These are phyloP conservation scores for Fragum sueziense DNA, from an alignment of 2,888 invertebrate species.

Conservation along the genomic window DNA sequence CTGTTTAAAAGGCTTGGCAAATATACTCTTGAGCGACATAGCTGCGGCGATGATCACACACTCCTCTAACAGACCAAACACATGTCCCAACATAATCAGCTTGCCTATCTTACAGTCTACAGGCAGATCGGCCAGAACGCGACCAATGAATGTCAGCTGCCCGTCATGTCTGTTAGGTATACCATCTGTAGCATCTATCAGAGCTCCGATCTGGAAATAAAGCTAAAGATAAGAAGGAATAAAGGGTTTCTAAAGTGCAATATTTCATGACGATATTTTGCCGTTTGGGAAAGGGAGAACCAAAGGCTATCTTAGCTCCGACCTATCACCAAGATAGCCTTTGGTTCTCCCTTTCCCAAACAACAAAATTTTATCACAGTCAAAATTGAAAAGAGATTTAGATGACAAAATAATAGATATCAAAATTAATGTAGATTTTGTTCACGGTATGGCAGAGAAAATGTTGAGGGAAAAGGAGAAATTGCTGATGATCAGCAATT, in stretches of 20 bases:
- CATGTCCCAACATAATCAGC: slow-evolving; percentile 92
- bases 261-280: background rate
- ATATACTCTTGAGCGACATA: slow-evolving; percentile 91
- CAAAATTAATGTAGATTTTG: too few species aligned
- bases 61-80: slow-evolving; percentile 93
- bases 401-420: too few species aligned
- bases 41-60: slow-evolving; percentile 93
- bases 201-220: slow-evolving; percentile 88
- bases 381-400: too few species aligned
- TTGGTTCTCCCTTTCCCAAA: background rate
- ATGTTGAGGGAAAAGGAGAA: too few species aligned
- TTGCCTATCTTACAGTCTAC: slow-evolving; percentile 92
- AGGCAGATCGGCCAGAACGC: slow-evolving; percentile 91
- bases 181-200: slow-evolving; percentile 84
- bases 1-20: slow-evolving; percentile 88
- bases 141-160: slow-evolving; percentile 93
- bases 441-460: too few species aligned
- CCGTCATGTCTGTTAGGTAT: slow-evolving; percentile 87
- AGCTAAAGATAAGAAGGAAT: background rate
- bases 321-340: too few species aligned
- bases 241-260: too few species aligned
- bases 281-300: background rate
- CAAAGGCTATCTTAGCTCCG: too few species aligned
- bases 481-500: too few species aligned
- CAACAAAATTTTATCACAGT: background rate